Evolutionary conservation across 2,888 invertebrate genomes (phyloP).

Genomic region (Theristus sp.): DNA sequence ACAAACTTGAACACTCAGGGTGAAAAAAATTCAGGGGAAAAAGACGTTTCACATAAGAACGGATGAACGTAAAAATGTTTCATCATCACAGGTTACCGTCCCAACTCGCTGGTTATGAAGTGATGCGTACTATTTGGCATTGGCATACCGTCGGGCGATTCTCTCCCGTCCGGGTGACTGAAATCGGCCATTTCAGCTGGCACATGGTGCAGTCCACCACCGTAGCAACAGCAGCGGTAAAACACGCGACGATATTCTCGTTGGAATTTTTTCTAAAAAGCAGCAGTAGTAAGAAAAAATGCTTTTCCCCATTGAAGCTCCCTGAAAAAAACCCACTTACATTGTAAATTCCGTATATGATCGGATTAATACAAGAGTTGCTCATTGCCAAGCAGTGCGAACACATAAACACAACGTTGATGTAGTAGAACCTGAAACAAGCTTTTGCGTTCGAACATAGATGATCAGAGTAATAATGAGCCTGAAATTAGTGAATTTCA

Average conservation of each 20-base stretch:
- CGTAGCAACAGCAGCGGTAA: neutral
- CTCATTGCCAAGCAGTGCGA: constrained; percentile 58
- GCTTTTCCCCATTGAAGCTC: neutral
- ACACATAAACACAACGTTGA: constrained; percentile 66
- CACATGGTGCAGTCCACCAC: too few species aligned
- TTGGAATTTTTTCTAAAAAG: neutral
- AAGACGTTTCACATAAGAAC: too few species aligned
- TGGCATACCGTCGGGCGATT: neutral
- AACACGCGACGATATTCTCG: neutral
- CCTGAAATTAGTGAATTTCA: too few species aligned
- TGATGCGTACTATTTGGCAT: neutral
- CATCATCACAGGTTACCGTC: too few species aligned
- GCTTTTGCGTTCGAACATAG: neutral
- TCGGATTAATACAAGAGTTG: constrained; percentile 72
- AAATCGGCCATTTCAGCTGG: too few species aligned
- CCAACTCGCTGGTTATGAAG: neutral
- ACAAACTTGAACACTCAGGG: too few species aligned
- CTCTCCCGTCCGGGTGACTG: neutral
- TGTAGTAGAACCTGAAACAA: constrained; percentile 49
- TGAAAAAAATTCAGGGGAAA: too few species aligned
- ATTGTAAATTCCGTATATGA: constrained; percentile 71
- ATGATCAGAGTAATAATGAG: too few species aligned
- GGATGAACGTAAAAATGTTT: too few species aligned
- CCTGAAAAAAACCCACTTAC: constrained; percentile 39
- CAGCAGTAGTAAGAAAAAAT: neutral